These are phyloP conservation scores for Kryptolebias marmoratus DNA, from an alignment of 2,113 vertebrate genomes.

Conservation along the genomic window DNA sequence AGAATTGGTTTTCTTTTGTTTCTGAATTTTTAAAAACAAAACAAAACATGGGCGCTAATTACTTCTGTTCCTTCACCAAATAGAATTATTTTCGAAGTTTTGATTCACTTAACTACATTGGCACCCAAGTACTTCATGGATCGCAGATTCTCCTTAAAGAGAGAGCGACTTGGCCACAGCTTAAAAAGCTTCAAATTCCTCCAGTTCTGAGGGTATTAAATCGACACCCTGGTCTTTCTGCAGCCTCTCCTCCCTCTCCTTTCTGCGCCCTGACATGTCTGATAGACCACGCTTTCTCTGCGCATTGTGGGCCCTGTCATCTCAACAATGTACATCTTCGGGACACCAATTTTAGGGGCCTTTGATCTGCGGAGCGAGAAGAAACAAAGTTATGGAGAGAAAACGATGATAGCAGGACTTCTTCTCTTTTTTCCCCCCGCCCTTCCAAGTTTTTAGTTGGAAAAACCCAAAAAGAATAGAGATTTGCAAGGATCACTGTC, in stretches of 20 bases:
- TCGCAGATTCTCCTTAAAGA: slow-evolving; percentile 27
- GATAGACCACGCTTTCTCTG: slow-evolving; percentile 87
- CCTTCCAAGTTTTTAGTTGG: slow-evolving; percentile 14
- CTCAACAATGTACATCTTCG: slow-evolving; percentile 89
- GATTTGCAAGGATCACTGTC: background rate
- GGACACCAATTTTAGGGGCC: slow-evolving; percentile 82
- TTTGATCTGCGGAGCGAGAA: slow-evolving; percentile 94
- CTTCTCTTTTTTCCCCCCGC: slow-evolving; percentile 44
- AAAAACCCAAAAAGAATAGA: slow-evolving; percentile 33
- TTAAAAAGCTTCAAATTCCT: slow-evolving; percentile 62
- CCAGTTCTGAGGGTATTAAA: slow-evolving; percentile 67
- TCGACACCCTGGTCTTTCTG: slow-evolving; percentile 65
- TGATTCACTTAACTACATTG: background rate
- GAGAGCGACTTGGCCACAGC: slow-evolving; percentile 31
- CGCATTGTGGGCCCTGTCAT: slow-evolving; percentile 87
- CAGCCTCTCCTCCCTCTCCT: slow-evolving; percentile 67
- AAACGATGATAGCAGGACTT: slow-evolving; percentile 78
- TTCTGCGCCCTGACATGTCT: slow-evolving; percentile 87
- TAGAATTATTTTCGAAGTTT: background rate
- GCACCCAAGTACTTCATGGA: slow-evolving; percentile 19
- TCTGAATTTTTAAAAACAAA: background rate
- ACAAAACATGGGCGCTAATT: background rate
- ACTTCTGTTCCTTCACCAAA: too few relatives aligned
- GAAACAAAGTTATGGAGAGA: slow-evolving; percentile 89
- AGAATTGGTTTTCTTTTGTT: too few relatives aligned